Evolutionary conservation across 2,797 vertebrate species (phyloP).

Genomic region (Emydoidea blandingii): DNA sequence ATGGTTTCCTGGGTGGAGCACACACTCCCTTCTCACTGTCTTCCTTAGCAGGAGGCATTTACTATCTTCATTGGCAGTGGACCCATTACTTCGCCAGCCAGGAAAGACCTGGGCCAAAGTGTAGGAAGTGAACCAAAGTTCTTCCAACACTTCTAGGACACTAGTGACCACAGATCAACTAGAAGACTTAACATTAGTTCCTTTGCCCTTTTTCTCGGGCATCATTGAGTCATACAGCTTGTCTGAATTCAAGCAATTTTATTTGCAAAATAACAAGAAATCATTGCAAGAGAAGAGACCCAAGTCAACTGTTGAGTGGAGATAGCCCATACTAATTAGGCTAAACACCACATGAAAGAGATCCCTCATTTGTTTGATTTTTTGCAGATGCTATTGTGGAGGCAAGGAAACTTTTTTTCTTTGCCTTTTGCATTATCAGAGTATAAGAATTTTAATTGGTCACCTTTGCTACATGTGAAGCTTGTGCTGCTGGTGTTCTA

Average conservation of each 20-base stretch:
- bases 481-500: not conserved
- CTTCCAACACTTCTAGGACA: not conserved
- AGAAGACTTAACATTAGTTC: not conserved
- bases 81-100: too few relatives aligned
- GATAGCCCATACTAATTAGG: too few relatives aligned
- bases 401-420: not conserved
- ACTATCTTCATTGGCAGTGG: not conserved
- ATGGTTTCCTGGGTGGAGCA: too few relatives aligned
- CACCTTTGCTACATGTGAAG: not conserved
- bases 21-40: not conserved
- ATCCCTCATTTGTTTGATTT: not conserved
- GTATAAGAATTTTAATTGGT: accelerated
- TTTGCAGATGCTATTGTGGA: not conserved
- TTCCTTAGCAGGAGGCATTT: not conserved
- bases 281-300: not conserved
- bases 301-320: too few relatives aligned
- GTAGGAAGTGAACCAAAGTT: not conserved
- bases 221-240: accelerated
- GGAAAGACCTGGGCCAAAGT: not conserved
- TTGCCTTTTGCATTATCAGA: accelerated
- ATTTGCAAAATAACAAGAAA: not conserved
- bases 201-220: not conserved
- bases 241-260: not conserved
- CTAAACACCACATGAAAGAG: too few relatives aligned
- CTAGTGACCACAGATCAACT: not conserved